Percentiles rank a stretch among this genome's conserved stretches.
Evolutionary conservation across 2,113 vertebrate genomes (phyloP).

Genomic region (Syngnathoides biaculeatus): DNA sequence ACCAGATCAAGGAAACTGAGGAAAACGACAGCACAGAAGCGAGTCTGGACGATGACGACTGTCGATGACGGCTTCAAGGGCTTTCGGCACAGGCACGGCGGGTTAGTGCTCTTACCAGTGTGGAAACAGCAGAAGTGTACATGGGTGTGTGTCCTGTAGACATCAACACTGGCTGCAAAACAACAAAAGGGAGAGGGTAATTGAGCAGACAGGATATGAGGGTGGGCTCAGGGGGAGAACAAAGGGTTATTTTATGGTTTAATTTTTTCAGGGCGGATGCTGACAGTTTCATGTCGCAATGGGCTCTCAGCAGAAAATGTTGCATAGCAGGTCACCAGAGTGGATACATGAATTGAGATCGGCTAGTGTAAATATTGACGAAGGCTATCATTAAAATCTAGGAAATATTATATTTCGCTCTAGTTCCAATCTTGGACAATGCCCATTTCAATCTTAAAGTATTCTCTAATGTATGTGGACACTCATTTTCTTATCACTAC

Average conservation of each 20-base stretch:
- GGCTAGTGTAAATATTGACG: slow-evolving; percentile 1
- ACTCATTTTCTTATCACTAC: background rate
- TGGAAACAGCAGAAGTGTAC: slow-evolving; percentile 79
- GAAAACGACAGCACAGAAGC: slow-evolving; percentile 3
- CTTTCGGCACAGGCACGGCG: slow-evolving; percentile 20
- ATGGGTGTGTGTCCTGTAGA: slow-evolving; percentile 78
- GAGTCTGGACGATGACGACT: slow-evolving; percentile 24
- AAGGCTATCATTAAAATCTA: slow-evolving; percentile 2
- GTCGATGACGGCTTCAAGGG: slow-evolving; percentile 30
- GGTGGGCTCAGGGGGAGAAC: slow-evolving; percentile 25
- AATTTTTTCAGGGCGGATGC: background rate
- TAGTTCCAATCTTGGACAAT: background rate
- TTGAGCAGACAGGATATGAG: slow-evolving; percentile 33
- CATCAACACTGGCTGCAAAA: slow-evolving; percentile 80
- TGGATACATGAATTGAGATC: background rate
- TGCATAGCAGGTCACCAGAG: slow-evolving; percentile 6
- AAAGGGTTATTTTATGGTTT: slow-evolving; percentile 3
- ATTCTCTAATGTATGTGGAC: background rate
- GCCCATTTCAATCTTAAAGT: background rate
- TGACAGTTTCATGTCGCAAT: slow-evolving; percentile 14
- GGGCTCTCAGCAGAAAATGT: slow-evolving; percentile 7
- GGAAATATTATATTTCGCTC: background rate
- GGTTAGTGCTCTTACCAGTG: slow-evolving; percentile 72
- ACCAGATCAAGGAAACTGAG: background rate
- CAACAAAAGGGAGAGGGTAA: slow-evolving; percentile 67